Conservation (phyloP, 2,113 vertebrate genomes). For the Lepus timidus region DNA sequence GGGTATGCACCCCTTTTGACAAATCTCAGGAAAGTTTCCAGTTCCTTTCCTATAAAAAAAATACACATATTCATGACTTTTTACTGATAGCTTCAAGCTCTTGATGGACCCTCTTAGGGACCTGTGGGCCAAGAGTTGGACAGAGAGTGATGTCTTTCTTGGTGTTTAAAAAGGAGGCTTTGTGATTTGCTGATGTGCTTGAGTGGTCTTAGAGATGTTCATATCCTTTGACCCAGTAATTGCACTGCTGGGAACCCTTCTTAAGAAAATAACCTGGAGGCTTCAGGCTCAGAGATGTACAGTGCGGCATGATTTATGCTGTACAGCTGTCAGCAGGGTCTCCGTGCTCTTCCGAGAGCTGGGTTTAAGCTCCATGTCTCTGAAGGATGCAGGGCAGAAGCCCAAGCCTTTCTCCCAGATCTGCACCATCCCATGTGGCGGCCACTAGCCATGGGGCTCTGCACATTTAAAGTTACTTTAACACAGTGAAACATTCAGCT, state of each 20-base stretch:
- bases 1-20: not conserved
- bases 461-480: not conserved
- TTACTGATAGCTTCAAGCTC: not conserved
- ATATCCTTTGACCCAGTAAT: not conserved
- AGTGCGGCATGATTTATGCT: too few relatives aligned
- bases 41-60: not conserved
- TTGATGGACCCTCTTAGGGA: not conserved
- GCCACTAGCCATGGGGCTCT: not conserved
- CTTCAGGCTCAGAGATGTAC: not conserved
- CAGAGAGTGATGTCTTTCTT: slow-evolving; percentile 32
- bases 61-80: not conserved
- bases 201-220: not conserved
- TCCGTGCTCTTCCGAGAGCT: not conserved
- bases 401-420: not conserved
- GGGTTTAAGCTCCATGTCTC: not conserved
- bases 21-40: slow-evolving; percentile 7
- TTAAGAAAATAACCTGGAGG: not conserved
- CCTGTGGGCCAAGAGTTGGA: not conserved
- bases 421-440: not conserved
- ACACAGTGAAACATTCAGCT: not conserved
- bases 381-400: fast-evolving
- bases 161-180: slow-evolving; percentile 9
- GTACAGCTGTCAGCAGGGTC: not conserved
- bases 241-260: not conserved
- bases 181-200: not conserved